phyloP scores from a whole-genome alignment of 2,888 invertebrate genomes.

The Agrotis exclamationis region DNA sequence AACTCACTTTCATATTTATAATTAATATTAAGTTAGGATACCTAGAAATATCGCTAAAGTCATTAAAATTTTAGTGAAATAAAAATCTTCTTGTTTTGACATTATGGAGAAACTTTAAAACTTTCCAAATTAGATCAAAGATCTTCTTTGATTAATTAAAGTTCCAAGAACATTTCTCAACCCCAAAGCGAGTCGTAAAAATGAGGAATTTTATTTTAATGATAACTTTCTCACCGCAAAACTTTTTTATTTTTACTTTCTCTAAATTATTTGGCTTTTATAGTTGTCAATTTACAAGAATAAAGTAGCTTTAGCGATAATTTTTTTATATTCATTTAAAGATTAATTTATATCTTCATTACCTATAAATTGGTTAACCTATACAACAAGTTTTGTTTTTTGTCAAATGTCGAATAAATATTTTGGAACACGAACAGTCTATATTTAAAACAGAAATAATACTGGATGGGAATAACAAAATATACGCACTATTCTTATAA shows the following conservation, averaged over 20 bases:
- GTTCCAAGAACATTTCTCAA: constrained; percentile 32
- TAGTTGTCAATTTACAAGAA: neutral
- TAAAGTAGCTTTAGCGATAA: too few relatives aligned
- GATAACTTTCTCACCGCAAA: constrained; percentile 6
- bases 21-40: too few relatives aligned
- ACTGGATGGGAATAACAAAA: too few relatives aligned
- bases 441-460: too few relatives aligned
- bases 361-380: too few relatives aligned
- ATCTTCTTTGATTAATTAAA: constrained; percentile 53
- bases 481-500: neutral
- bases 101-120: constrained; percentile 11
- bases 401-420: too few relatives aligned
- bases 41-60: neutral
- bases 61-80: neutral
- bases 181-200: constrained; percentile 26
- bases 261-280: neutral
- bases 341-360: neutral
- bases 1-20: too few relatives aligned
- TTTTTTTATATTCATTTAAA: too few relatives aligned
- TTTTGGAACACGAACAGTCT: neutral
- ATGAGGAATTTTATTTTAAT: constrained; percentile 10
- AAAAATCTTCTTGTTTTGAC: constrained; percentile 3
- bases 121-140: constrained; percentile 44
- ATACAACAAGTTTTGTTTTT: too few relatives aligned
- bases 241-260: neutral